Percentiles rank a stretch among this genome's conserved stretches.
phyloP scores from a whole-genome alignment of 2,797 vertebrate species.

The Synanceia verrucosa region DNA sequence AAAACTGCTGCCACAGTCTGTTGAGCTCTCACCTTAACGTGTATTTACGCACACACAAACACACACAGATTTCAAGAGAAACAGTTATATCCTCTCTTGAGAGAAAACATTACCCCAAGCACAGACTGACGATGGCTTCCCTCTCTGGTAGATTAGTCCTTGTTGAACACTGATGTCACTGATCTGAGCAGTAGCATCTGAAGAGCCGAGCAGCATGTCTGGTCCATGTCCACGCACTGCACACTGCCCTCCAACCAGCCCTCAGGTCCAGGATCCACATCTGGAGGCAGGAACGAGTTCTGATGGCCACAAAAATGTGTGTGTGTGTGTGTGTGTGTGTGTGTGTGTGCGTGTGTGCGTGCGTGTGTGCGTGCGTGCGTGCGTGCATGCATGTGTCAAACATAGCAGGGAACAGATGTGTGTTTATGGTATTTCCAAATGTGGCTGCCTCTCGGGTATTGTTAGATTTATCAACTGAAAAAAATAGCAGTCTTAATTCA shows the following conservation, averaged over 20 bases:
- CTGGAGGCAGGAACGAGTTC: background rate
- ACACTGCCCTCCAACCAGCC: conserved; percentile 20
- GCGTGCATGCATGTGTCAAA: background rate
- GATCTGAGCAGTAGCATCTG: conserved; percentile 15
- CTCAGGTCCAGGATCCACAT: background rate
- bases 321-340: conserved; percentile 5
- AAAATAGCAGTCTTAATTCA: conserved; percentile 30
- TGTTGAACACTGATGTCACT: conserved; percentile 3
- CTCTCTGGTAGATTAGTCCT: conserved; percentile 9
- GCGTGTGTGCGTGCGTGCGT: background rate
- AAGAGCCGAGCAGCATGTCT: background rate
- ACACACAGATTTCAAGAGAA: background rate
- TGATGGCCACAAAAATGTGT: background rate
- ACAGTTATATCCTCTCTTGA: background rate
- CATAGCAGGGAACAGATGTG: background rate
- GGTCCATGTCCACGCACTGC: conserved; percentile 7
- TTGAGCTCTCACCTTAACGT: background rate
- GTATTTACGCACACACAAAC: background rate
- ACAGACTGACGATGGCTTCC: background rate
- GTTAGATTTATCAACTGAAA: conserved; percentile 17
- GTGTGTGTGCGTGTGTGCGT: conserved; percentile 1
- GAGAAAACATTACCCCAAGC: conserved; percentile 16
- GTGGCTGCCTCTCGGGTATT: conserved; percentile 10
- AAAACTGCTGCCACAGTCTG: background rate
- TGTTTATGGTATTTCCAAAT: conserved; percentile 23